Base-by-base conservation (phyloP, 2,797 vertebrate species). In the Enteromius viviparus region DNA sequence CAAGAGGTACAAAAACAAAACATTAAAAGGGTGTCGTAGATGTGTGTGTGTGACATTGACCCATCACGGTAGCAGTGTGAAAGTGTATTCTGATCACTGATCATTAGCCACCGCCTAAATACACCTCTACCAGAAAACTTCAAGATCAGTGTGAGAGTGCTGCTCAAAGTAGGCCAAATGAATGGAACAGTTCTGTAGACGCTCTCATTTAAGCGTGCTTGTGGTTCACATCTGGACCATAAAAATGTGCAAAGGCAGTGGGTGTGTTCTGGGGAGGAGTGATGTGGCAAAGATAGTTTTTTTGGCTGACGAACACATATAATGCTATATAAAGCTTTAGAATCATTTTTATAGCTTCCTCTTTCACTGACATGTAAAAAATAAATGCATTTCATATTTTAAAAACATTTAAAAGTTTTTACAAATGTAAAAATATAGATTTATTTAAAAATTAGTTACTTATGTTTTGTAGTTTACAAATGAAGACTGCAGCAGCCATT, bases 1-100 rank as follows among this genome's bases (percentile, higher is more conserved):
- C 87, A 45, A 89, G 40, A 92, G 93, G 93, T 93, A 90, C 60
- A 76, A 45, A 68, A 42, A 83, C 12, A 12, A 45, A 65, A 84
- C 32, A 47, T 26, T 81, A 2, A 49, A 78, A 76, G 12, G 80
- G 77, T 82, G 65, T 89, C 51, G 71, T 82, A 64, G 60, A 75
- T 82, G 68, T 29, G 10, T 11, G 29, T 2, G 23, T 83, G 81
- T 70, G 32, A 78, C 49, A 58, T 6, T 42, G 82, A 23, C 40
- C 29, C 47, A 69, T 84, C 75, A 45, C 76, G 78, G 23, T 64
- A 85, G 58, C 15, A 58, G 15, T 82, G 60, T 40, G 62, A 80
- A 74, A 60, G 14, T 37, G 5, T 82, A 75, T 34, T 60, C n/a
- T 51, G 62, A 64, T 64, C 29, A 64, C 47, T 49, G 15, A 60